Evolutionary conservation across 2,797 vertebrate genomes (phyloP).

Genomic region (Cebuella pygmaea): DNA sequence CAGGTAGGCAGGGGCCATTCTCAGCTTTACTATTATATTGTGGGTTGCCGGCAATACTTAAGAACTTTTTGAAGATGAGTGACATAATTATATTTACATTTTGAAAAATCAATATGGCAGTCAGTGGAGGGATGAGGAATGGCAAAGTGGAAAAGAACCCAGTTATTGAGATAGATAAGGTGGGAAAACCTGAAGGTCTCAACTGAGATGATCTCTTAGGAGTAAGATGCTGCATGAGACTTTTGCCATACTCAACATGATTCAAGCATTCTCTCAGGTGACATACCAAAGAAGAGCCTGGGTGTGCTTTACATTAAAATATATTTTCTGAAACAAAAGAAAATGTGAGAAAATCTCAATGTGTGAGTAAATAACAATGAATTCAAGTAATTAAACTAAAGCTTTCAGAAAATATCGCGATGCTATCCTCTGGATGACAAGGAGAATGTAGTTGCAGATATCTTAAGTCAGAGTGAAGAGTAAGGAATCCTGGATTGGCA

Average conservation of each 20-base stretch:
- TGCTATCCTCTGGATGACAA: not conserved
- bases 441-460: not conserved
- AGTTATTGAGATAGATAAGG: not conserved
- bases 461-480: not conserved
- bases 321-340: not conserved
- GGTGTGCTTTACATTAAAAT: not conserved
- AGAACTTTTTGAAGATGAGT: not conserved
- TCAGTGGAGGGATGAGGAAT: fast-evolving
- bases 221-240: not conserved
- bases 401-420: not conserved
- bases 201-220: not conserved
- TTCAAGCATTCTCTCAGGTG: not conserved
- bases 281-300: not conserved
- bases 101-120: not conserved
- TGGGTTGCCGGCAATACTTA: not conserved
- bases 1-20: not conserved
- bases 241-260: not conserved
- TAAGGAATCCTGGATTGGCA: not conserved
- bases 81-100: not conserved
- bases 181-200: not conserved
- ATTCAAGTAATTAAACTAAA: not conserved
- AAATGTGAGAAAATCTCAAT: not conserved
- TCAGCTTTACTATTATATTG: not conserved
- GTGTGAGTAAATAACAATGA: not conserved
- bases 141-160: not conserved